Evolutionary conservation across 2,888 invertebrate species (phyloP), one percentile per base, ranked within the genome.

Genomic region (Drosophila testacea): DNA sequence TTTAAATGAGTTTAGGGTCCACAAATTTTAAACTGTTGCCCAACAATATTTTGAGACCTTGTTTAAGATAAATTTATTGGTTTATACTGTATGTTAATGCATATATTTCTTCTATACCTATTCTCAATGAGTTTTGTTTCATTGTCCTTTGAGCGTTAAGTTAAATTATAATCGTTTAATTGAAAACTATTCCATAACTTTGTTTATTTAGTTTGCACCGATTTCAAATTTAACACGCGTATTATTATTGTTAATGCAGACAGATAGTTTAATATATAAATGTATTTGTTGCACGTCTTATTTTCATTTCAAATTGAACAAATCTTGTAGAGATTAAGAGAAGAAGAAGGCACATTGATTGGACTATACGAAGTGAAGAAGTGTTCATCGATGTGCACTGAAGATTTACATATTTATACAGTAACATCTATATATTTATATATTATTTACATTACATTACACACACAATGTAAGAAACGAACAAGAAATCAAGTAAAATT

Each of bases 191-290:
- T 52, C 39, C 30, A 36, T 36, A 9, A 16, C 32, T 13, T 22
- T 38, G 28, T 30, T 47, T 28, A 44, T 13, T n/a, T 6, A 50
- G 11, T 16, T 34, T 60, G 47, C 46, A 67, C 51, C 28, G 6
- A 32, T 61, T 73, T 50, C 16, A 66, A 68, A 27, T 60, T 50
- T 27, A 48, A 42, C 41, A 61, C 52, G 44, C 62, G 86, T 82
- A 86, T 82, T 86, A 86, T 86, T 86, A 82, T 63, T 34, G 30
- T 83, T 77, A 70, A 52, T 60, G 52, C 59, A 55, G 57, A 76
- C 48, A 64, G 46, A 67, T 66, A 73, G 62, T 68, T 63, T 44
- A 46, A 50, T 47, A 44, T 47, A 44, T 7, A 44, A 48, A 34
- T 32, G 27, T 66, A 28, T 56, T 56, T 38, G 52, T 69, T 78